Evolutionary conservation across 2,113 vertebrate species (phyloP).

Genomic region (Scophthalmus maximus): DNA sequence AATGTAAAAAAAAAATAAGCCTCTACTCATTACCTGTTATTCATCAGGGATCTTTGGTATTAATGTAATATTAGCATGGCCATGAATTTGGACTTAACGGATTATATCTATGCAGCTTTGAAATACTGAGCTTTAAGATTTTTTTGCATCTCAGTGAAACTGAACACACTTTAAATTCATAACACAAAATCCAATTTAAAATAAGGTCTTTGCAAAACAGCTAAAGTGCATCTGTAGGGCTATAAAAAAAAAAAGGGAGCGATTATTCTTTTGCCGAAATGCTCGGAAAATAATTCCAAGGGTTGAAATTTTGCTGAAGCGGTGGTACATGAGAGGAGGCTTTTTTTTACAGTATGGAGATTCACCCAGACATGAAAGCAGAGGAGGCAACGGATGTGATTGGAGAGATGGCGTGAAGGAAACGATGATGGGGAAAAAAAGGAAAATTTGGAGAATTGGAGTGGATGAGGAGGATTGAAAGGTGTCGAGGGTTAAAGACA

Average conservation of each 20-base stretch:
- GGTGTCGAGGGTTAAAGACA: conserved; percentile 22
- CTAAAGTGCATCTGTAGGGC: conserved; percentile 1
- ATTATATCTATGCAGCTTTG: not conserved
- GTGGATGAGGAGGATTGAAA: conserved; percentile 21
- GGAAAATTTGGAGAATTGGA: conserved; percentile 6
- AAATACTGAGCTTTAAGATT: not conserved
- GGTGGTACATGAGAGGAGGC: conserved; percentile 44
- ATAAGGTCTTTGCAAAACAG: conserved; percentile 4
- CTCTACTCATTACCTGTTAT: conserved; percentile 33
- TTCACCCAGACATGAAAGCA: conserved; percentile 10
- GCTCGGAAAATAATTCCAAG: conserved; percentile 15
- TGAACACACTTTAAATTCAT: conserved; percentile 38
- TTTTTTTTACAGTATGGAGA: conserved; percentile 48
- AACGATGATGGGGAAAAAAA: not conserved
- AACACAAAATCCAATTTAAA: conserved; percentile 18
- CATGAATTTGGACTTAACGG: not conserved
- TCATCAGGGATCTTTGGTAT: not conserved
- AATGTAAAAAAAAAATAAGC: conserved; percentile 53
- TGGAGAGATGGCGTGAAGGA: conserved; percentile 28
- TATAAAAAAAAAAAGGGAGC: not conserved
- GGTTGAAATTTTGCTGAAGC: too few species aligned
- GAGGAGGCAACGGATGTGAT: conserved; percentile 26
- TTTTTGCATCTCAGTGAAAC: conserved; percentile 13
- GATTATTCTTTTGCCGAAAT: too few species aligned
- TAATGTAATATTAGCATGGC: conserved; percentile 6